A percentile compares a stretch with the other conserved stretches of the same genome.
Evolutionary conservation across 2,888 invertebrate species (phyloP).

Genomic region (Hypena proboscidalis): DNA sequence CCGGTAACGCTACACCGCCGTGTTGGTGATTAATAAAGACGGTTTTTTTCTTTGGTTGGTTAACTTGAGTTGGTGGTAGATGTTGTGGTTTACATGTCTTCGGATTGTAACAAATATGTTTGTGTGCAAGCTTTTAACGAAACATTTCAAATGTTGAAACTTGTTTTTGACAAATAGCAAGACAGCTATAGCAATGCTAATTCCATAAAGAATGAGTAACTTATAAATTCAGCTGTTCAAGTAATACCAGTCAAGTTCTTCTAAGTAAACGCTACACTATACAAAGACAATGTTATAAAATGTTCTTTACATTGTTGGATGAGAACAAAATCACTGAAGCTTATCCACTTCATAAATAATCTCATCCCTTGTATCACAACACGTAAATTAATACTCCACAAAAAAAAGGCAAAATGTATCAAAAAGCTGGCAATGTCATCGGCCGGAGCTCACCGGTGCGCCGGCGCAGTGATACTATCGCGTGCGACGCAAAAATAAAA

Average conservation of each 20-base stretch:
- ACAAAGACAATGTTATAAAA: too few relatives aligned
- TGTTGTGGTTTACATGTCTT: slow-evolving; percentile 11
- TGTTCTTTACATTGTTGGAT: too few relatives aligned
- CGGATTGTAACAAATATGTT: neutral
- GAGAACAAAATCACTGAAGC: slow-evolving; percentile 8
- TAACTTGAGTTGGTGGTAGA: slow-evolving; percentile 19
- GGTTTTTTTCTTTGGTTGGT: slow-evolving; percentile 45
- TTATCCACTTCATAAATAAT: slow-evolving; percentile 41
- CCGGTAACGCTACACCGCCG: slow-evolving; percentile 70
- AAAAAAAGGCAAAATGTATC: slow-evolving; percentile 63
- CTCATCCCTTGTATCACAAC: slow-evolving; percentile 63
- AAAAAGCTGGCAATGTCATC: slow-evolving; percentile 77
- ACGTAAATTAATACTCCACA: slow-evolving; percentile 74
- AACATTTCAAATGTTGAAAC: too few relatives aligned
- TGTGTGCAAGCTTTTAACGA: too few relatives aligned
- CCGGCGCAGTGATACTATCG: slow-evolving; percentile 45
- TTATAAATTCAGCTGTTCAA: too few relatives aligned
- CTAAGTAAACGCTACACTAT: too few relatives aligned
- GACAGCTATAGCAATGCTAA: too few relatives aligned
- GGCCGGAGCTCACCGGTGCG: slow-evolving; percentile 61
- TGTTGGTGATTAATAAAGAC: slow-evolving; percentile 64
- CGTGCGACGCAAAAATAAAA: slow-evolving; percentile 16
- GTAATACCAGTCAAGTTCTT: too few relatives aligned
- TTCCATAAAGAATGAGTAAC: too few relatives aligned
- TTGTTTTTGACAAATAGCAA: too few relatives aligned